phyloP scores from a whole-genome alignment of 1,140 invertebrate species.

The Drosophila setifemur region DNA sequence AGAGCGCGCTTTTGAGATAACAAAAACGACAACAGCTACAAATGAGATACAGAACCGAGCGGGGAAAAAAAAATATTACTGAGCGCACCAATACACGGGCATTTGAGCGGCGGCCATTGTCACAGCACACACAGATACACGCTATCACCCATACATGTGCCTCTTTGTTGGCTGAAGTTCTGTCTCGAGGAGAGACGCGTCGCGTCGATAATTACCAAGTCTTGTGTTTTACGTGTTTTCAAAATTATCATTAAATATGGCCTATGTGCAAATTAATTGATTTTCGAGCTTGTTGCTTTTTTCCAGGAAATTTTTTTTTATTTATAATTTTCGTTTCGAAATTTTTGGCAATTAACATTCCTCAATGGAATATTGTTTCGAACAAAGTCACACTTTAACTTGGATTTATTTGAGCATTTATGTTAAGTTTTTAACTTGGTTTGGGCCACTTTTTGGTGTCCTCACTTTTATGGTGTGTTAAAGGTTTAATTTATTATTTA shows the following conservation, averaged over 20 bases:
- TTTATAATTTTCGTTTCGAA: background rate
- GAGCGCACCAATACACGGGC: slow-evolving; percentile 62
- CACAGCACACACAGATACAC: slow-evolving; percentile 11
- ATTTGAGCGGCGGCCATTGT: slow-evolving; percentile 62
- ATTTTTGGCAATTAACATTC: slow-evolving; percentile 11
- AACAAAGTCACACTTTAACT: background rate
- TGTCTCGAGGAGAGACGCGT: slow-evolving; percentile 4
- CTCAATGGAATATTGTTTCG: background rate
- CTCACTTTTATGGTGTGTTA: background rate
- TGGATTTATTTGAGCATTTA: background rate
- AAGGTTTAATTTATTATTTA: background rate
- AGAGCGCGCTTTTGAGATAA: slow-evolving; percentile 53
- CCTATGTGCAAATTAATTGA: slow-evolving; percentile 64
- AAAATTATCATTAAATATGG: slow-evolving; percentile 67
- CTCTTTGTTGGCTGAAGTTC: slow-evolving; percentile 21
- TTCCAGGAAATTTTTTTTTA: slow-evolving; percentile 11
- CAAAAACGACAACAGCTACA: slow-evolving; percentile 33
- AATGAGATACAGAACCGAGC: slow-evolving; percentile 6
- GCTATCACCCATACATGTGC: background rate
- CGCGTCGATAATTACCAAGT: slow-evolving; percentile 57
- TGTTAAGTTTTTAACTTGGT: background rate
- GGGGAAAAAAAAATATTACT: slow-evolving; percentile 29
- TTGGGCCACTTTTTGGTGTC: background rate
- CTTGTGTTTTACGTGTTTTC: slow-evolving; percentile 51
- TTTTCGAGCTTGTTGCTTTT: slow-evolving; percentile 27